Conservation (phyloP, 2,888 invertebrate species). For the Erpobdella octoculata region DNA sequence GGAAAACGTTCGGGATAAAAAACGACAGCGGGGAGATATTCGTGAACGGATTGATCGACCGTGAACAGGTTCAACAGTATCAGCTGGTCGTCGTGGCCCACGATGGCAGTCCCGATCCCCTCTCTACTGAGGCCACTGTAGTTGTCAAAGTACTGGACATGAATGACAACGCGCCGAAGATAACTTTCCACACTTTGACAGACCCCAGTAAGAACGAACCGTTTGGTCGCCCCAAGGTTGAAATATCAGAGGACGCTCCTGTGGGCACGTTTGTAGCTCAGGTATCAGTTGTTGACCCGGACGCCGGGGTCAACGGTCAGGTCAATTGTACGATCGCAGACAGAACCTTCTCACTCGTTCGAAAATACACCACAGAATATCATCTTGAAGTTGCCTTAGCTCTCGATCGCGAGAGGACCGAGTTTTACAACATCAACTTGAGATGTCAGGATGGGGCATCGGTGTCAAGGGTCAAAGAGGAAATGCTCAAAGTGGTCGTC, state of each 20-base stretch:
- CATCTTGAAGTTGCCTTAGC: constrained; percentile 53
- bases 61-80: constrained; percentile 32
- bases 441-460: constrained; percentile 64
- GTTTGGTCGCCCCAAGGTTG: neutral
- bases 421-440: constrained; percentile 53
- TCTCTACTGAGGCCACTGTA: constrained; percentile 35
- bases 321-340: constrained; percentile 53
- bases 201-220: constrained; percentile 8
- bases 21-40: constrained; percentile 35
- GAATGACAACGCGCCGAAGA: constrained; percentile 36
- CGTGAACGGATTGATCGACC: constrained; percentile 33
- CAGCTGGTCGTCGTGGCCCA: constrained; percentile 33
- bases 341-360: constrained; percentile 25
- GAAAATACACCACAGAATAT: constrained; percentile 42
- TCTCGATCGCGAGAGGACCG: constrained; percentile 42
- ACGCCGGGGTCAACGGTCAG: constrained; percentile 74
- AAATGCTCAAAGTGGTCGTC: constrained; percentile 56
- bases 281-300: constrained; percentile 73
- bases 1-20: constrained; percentile 30
- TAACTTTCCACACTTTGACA: constrained; percentile 34
- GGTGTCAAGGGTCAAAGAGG: constrained; percentile 59
- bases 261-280: constrained; percentile 64
- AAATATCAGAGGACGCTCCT: constrained; percentile 67
- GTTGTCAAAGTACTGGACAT: constrained; percentile 34
- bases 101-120: constrained; percentile 34